These are phyloP conservation scores for Selene dorsalis DNA, from an alignment of 2,797 vertebrate species.

Conservation along the genomic window DNA sequence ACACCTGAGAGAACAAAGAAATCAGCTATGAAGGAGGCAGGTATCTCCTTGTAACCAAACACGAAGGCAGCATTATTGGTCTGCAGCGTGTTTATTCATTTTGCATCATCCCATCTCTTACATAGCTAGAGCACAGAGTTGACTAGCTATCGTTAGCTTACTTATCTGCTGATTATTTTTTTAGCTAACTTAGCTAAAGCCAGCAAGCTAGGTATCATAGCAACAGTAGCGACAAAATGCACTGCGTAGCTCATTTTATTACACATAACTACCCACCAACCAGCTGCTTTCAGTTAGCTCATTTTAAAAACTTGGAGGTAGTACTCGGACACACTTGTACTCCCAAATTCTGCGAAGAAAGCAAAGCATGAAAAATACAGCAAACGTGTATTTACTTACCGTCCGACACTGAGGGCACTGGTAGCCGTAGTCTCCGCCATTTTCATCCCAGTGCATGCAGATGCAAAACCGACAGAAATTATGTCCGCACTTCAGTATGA, in stretches of 20 bases:
- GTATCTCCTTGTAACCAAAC: not conserved
- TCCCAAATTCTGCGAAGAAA: fast-evolving
- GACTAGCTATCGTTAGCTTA: not conserved
- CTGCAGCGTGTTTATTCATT: too few relatives aligned
- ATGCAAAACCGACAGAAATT: conserved; percentile 87
- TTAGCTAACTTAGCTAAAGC: not conserved
- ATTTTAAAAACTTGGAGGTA: fast-evolving
- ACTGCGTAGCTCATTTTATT: conserved; percentile 29
- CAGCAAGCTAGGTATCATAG: conserved; percentile 18
- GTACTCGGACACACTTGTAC: not conserved
- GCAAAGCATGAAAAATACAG: not conserved
- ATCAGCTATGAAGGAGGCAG: not conserved
- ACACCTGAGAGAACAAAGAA: conserved; percentile 75
- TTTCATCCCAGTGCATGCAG: conserved; percentile 87
- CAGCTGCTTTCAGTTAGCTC: fast-evolving
- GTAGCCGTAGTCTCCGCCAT: conserved; percentile 85
- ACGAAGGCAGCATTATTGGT: not conserved
- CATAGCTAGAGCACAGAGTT: not conserved
- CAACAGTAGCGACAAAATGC: conserved; percentile 8
- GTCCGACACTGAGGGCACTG: conserved; percentile 82
- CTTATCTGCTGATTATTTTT: not conserved
- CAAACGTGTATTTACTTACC: conserved; percentile 51
- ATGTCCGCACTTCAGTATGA: conserved; percentile 87
- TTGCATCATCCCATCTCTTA: not conserved
- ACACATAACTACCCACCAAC: not conserved